These are phyloP conservation scores for Drosophila pachea DNA, from an alignment of 1,140 invertebrate genomes.

Conservation along the genomic window DNA sequence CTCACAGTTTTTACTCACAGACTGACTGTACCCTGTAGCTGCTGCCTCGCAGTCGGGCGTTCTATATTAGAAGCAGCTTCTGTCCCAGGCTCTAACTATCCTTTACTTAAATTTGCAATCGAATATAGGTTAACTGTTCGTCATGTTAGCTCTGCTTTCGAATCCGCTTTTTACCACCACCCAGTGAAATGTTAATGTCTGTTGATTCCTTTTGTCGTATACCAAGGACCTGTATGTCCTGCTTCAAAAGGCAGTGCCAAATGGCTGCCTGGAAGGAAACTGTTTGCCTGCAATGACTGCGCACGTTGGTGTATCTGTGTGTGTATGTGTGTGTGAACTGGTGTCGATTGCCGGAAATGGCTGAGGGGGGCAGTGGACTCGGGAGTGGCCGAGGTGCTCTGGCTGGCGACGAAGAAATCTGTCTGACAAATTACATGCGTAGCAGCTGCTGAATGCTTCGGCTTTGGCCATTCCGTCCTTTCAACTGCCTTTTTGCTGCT, in stretches of 20 bases:
- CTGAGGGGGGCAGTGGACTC: not conserved
- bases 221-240: conserved; percentile 15
- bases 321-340: conserved; percentile 22
- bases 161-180: conserved; percentile 67
- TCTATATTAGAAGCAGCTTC: not conserved
- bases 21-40: not conserved
- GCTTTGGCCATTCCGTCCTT: conserved; percentile 20
- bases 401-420: conserved; percentile 61
- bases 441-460: conserved; percentile 51
- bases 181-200: conserved; percentile 69
- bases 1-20: not conserved
- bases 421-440: conserved; percentile 71
- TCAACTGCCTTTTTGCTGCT: conserved; percentile 20
- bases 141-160: not conserved
- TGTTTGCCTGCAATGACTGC: conserved; percentile 56
- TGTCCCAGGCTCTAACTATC: not conserved
- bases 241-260: conserved; percentile 40
- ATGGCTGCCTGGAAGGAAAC: conserved; percentile 60
- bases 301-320: too few species aligned
- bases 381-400: conserved; percentile 16
- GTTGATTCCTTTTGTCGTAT: conserved; percentile 33
- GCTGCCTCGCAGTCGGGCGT: not conserved
- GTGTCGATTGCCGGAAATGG: conserved; percentile 27
- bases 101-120: not conserved
- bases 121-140: not conserved